A percentile compares a stretch with the other conserved stretches of the same genome.
phyloP scores from a whole-genome alignment of 2,797 vertebrate genomes.

The Jordanella pulchra region DNA sequence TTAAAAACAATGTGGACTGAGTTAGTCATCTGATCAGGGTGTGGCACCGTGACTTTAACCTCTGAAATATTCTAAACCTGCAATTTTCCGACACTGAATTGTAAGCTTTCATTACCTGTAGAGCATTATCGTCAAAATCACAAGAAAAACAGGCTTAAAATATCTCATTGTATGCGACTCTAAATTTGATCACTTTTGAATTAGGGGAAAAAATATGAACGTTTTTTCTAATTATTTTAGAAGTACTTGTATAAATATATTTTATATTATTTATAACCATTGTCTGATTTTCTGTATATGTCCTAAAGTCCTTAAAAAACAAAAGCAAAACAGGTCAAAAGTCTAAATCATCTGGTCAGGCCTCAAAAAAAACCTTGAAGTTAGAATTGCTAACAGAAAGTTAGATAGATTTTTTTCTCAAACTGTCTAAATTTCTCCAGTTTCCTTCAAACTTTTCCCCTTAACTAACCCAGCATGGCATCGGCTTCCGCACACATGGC shows the following conservation, averaged over 20 bases:
- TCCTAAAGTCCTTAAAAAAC: not conserved
- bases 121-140: not conserved
- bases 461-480: conserved; percentile 88
- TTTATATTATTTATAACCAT: not conserved
- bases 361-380: not conserved
- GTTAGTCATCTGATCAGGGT: not conserved
- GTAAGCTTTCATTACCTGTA: not conserved
- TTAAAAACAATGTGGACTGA: not conserved
- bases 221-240: too few species aligned
- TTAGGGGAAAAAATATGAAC: not conserved
- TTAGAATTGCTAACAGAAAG: not conserved
- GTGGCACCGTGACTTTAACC: not conserved
- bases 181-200: too few species aligned
- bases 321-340: not conserved
- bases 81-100: not conserved
- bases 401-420: not conserved
- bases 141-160: not conserved
- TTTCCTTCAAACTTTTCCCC: not conserved
- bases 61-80: not conserved
- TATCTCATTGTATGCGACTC: not conserved
- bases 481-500: conserved; percentile 97
- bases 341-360: not conserved
- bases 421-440: not conserved
- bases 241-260: not conserved
- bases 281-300: not conserved